A percentile compares a stretch with the other conserved stretches of the same genome.
Evolutionary conservation across 1,140 invertebrate genomes (phyloP).

Genomic region (Euschistus heros): DNA sequence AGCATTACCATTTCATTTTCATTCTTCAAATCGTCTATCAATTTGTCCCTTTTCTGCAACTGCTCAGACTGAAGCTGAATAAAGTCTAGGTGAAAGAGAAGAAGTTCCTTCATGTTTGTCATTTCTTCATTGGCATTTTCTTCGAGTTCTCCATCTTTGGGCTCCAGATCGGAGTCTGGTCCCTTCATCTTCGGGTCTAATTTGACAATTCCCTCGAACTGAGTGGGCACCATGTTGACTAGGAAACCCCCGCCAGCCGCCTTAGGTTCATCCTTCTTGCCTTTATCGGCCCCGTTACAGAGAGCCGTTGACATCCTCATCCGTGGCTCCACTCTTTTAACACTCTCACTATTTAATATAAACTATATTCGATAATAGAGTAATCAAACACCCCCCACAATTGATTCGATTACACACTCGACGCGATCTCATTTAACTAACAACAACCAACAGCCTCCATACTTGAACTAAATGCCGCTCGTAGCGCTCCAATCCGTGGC

Average conservation of each 20-base stretch:
- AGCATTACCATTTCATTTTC: conserved; percentile 53
- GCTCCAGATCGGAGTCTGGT: neutral
- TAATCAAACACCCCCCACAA: too few species aligned
- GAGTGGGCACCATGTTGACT: conserved; percentile 7
- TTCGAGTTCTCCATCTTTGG: neutral
- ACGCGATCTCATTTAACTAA: too few species aligned
- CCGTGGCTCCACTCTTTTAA: neutral
- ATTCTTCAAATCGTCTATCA: conserved; percentile 45
- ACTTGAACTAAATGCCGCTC: too few species aligned
- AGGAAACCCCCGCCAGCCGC: neutral
- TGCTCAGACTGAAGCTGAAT: conserved; percentile 64
- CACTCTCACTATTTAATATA: too few species aligned
- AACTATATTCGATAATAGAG: too few species aligned
- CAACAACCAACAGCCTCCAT: too few species aligned
- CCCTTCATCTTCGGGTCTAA: neutral
- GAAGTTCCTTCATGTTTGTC: conserved; percentile 50
- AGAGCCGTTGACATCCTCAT: conserved; percentile 12
- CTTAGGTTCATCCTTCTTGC: too few species aligned
- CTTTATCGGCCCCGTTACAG: neutral
- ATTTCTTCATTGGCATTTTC: conserved; percentile 40
- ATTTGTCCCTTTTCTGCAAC: conserved; percentile 53
- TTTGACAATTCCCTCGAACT: neutral
- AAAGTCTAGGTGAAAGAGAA: conserved; percentile 57
- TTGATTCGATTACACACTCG: too few species aligned
- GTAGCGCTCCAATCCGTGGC: too few species aligned